Evolutionary conservation across 2,888 invertebrate genomes (phyloP).

Genomic region (Chloroclysta siterata): DNA sequence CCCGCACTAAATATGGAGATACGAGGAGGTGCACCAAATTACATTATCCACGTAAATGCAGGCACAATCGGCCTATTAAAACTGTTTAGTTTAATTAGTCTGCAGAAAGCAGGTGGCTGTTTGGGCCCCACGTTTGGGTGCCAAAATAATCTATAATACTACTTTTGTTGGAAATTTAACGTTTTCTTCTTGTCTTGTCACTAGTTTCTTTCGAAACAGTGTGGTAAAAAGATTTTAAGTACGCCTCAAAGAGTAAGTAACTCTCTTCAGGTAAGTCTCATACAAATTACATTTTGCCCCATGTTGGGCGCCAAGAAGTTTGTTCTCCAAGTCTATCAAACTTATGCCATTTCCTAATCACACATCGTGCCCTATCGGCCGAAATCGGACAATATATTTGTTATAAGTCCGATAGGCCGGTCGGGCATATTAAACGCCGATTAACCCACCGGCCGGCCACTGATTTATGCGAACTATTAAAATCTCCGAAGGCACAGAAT

Average conservation of each 20-base stretch:
- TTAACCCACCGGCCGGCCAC: conserved; percentile 80
- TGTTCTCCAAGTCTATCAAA: conserved; percentile 28
- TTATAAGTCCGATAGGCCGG: conserved; percentile 60
- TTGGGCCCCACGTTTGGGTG: conserved; percentile 14
- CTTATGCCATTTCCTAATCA: conserved; percentile 39
- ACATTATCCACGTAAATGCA: conserved; percentile 42
- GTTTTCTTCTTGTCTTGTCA: too few species aligned
- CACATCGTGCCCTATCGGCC: conserved; percentile 49
- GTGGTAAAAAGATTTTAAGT: too few species aligned
- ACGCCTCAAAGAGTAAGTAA: not conserved
- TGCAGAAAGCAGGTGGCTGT: conserved; percentile 7
- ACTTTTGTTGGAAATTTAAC: too few species aligned
- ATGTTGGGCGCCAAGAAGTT: conserved; percentile 39
- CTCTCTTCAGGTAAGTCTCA: not conserved
- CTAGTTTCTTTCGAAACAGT: too few species aligned
- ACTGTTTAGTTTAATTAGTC: conserved; percentile 24
- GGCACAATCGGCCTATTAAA: conserved; percentile 22
- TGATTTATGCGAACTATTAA: conserved; percentile 85
- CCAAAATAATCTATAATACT: conserved; percentile 1
- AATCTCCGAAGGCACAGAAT: conserved; percentile 84
- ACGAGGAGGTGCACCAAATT: conserved; percentile 41
- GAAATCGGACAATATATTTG: conserved; percentile 52
- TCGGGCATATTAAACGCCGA: conserved; percentile 82
- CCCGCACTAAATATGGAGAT: conserved; percentile 60
- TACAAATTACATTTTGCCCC: conserved; percentile 15